A percentile compares a stretch with the other conserved stretches of the same genome.
Conservation (phyloP, 2,113 vertebrate genomes). For the Oenanthe melanoleuca region DNA sequence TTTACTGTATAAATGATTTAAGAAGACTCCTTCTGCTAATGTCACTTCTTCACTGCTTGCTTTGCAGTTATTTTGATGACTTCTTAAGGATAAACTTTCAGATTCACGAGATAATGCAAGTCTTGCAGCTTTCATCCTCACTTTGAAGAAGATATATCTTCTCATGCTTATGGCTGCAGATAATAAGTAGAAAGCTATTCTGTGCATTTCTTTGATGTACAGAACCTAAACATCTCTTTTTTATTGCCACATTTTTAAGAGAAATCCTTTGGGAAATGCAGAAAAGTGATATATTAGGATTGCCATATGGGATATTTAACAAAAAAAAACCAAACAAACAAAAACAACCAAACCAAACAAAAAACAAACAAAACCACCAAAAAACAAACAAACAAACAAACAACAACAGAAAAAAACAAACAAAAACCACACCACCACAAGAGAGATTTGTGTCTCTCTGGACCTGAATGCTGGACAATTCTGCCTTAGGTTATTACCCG, state of each 20-base stretch:
- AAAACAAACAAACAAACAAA: no score
- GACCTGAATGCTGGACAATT: not conserved
- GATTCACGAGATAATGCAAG: not conserved
- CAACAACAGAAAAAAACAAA: no score
- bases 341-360: no score
- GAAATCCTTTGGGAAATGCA: not conserved
- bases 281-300: not conserved
- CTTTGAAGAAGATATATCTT: not conserved
- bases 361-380: no score
- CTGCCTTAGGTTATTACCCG: not conserved
- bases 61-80: not conserved
- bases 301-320: not conserved
- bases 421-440: no score
- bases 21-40: not conserved
- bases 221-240: not conserved
- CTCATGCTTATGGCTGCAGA: not conserved
- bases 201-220: not conserved
- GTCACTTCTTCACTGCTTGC: not conserved
- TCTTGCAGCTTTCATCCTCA: not conserved
- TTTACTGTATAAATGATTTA: not conserved
- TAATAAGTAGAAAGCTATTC: not conserved
- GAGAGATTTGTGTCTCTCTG: not conserved
- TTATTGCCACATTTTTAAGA: not conserved
- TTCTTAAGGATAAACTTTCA: not conserved
- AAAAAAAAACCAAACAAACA: not conserved